Conservation (phyloP, 2,113 vertebrate species). For the Nothocercus nigrocapillus region DNA sequence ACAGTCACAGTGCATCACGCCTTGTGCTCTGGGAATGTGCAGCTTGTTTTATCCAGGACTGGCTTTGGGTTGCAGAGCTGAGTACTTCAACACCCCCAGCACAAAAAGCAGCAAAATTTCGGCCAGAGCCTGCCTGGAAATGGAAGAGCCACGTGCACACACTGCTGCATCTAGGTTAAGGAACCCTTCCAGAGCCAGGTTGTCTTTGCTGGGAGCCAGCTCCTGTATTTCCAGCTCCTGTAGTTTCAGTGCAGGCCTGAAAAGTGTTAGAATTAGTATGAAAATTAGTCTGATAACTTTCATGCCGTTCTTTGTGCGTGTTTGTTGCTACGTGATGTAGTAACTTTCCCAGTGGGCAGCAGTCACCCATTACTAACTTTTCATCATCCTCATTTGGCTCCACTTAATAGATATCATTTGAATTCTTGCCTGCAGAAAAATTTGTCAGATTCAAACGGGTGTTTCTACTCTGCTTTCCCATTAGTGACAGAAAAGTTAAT, state of each 20-base stretch:
- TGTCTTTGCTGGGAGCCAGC: background rate
- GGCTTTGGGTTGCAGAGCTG: background rate
- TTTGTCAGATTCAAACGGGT: background rate
- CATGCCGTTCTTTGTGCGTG: background rate
- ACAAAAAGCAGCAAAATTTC: background rate
- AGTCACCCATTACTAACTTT: background rate
- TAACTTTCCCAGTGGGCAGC: background rate
- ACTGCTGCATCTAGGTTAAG: background rate
- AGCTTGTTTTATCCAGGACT: background rate
- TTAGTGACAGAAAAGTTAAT: background rate
- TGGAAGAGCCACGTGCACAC: background rate
- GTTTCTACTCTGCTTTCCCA: background rate
- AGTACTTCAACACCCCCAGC: background rate
- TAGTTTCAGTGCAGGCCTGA: background rate
- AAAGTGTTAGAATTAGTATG: background rate
- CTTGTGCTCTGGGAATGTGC: background rate
- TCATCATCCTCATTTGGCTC: background rate
- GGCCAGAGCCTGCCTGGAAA: background rate
- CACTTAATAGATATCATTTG: background rate
- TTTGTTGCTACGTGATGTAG: background rate
- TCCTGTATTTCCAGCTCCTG: background rate
- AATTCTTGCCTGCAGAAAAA: background rate
- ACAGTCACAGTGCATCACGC: fast-evolving
- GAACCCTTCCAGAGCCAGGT: background rate
- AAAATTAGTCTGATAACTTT: background rate